Base-by-base conservation (phyloP, 2,113 vertebrate genomes). In the Oriolus oriolus region DNA sequence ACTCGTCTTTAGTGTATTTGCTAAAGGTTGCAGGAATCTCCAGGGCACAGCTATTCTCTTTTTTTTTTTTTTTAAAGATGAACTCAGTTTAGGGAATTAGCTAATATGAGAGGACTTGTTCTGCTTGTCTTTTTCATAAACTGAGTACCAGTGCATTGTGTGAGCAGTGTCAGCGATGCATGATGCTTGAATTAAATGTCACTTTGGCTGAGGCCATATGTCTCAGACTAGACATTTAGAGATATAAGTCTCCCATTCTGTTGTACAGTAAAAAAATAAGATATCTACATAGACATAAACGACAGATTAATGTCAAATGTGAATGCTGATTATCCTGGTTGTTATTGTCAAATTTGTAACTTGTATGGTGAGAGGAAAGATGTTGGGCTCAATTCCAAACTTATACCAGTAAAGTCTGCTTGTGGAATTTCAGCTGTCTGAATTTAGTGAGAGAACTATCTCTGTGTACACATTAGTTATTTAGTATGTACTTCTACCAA, bases 21-120 rank as follows among this genome's bases (percentile, higher is more conserved):
- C 92, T 95, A 92, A 94, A 95, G 84, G 23, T 87, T 97, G 75
- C 59, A 7, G 41, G 39, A 82, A 78, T 95, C 91, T 96, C 74
- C 42, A 70, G 70, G 81, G 59, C 68, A 83, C 30, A 87, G 33
- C 8, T 59, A n/a, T 89, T 69, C 15, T 41, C 3, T 2, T 14
- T n/a, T 6, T 11, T 16, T 24, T 44, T 27, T n/a, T 27, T 41
- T 19, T 21, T 30, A 69, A 90, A 95, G 28, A 81, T 90, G 16
- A 96, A 53, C 20, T 91, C 39, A 77, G 49, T 87, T 84, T 77
- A 39, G 47, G 60, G 45, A 73, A 93, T 80, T 84, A 56, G 39
- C 53, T 91, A 41, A 42, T 81, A 89, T 26, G 11, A 26, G 13
- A 94, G 64, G 41, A 45, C 21, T 83, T 42, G 12, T 68, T 90